Percentiles rank a stretch among this genome's conserved stretches.
These are phyloP conservation scores for Lomographa bimaculata DNA, from an alignment of 2,888 invertebrate genomes.

Conservation along the genomic window DNA sequence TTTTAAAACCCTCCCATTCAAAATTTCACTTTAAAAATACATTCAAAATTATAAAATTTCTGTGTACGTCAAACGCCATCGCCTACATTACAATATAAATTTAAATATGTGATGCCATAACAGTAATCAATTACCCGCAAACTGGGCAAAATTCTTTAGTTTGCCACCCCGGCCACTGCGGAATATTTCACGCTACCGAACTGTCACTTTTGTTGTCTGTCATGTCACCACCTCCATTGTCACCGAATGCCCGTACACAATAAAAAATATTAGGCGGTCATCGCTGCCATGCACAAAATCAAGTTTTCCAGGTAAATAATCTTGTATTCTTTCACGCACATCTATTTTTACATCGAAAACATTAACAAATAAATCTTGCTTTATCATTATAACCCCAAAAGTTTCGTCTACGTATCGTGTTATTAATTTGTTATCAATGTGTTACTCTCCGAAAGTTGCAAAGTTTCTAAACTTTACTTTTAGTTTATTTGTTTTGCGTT, in stretches of 20 bases:
- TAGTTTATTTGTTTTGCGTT: background rate
- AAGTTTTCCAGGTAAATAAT: conserved; percentile 69
- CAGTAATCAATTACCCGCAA: no score
- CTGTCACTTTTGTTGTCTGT: conserved; percentile 47
- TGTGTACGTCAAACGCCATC: no score
- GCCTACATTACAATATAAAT: no score
- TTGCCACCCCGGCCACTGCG: conserved; percentile 4
- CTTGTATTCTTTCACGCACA: conserved; percentile 10
- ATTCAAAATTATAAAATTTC: no score
- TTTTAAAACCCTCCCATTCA: no score
- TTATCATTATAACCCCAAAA: conserved; percentile 67
- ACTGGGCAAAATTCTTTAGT: background rate
- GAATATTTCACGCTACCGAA: conserved; percentile 21
- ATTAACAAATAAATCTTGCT: conserved; percentile 40
- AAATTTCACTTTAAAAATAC: no score
- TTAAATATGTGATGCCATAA: no score
- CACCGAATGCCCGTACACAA: conserved; percentile 75
- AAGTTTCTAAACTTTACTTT: background rate
- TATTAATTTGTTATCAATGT: conserved; percentile 36
- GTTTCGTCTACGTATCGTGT: conserved; percentile 26
- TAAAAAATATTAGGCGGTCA: conserved; percentile 66
- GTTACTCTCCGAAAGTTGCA: no score
- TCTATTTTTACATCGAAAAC: no score
- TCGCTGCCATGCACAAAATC: conserved; percentile 81
- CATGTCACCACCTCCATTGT: conserved; percentile 74